These are phyloP conservation scores for Setophaga coronata DNA, from an alignment of 2,113 vertebrate genomes.

Conservation along the genomic window DNA sequence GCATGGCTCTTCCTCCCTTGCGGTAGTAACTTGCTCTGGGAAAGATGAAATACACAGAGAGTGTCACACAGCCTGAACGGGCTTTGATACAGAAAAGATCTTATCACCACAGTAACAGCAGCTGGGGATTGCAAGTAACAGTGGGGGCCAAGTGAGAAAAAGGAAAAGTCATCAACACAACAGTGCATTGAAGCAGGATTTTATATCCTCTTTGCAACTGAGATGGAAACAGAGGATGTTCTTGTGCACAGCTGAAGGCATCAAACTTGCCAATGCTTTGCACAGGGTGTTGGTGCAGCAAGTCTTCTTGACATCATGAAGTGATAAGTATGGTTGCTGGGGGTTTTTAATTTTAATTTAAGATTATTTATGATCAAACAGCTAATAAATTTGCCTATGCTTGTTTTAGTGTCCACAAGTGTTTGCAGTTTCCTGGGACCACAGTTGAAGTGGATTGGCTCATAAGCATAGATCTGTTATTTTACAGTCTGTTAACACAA, in stretches of 20 bases:
- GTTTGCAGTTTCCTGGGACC: neutral
- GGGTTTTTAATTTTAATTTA: neutral
- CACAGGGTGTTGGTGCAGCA: neutral
- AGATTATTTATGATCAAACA: neutral
- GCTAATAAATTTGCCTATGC: neutral
- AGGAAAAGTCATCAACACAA: neutral
- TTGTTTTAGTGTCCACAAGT: neutral
- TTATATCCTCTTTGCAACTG: neutral
- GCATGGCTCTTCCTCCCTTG: slow-evolving; percentile 87
- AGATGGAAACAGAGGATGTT: neutral
- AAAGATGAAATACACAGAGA: neutral
- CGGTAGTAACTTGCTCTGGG: slow-evolving; percentile 90
- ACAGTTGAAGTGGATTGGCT: neutral
- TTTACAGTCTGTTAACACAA: neutral
- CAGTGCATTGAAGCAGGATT: neutral
- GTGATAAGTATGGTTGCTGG: neutral
- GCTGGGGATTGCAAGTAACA: neutral
- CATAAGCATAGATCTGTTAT: neutral
- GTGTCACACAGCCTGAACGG: neutral
- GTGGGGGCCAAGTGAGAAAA: neutral
- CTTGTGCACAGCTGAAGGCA: neutral
- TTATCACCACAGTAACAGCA: slow-evolving; percentile 4
- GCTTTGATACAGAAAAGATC: neutral
- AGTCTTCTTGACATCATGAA: neutral
- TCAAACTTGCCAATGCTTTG: neutral